phyloP scores from a whole-genome alignment of 1,140 invertebrate genomes.

The Drosophila setifemur region DNA sequence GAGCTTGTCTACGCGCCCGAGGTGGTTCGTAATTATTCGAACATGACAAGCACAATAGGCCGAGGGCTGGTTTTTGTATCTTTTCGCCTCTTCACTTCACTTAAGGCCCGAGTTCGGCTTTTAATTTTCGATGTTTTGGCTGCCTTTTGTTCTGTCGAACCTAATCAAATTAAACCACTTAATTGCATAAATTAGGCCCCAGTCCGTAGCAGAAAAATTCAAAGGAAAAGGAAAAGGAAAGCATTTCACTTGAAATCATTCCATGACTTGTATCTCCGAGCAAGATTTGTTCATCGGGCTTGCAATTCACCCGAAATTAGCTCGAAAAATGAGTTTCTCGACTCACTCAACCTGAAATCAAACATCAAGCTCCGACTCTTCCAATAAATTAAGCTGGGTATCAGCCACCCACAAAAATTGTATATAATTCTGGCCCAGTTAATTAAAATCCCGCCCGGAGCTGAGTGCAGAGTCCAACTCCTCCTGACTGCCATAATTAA shows the following conservation, averaged over 20 bases:
- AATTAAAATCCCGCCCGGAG: constrained; percentile 32
- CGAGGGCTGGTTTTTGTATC: constrained; percentile 14
- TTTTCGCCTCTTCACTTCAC: not conserved
- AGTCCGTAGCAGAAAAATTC: not conserved
- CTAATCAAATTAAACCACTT: constrained; percentile 56
- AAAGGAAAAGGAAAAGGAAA: constrained; percentile 1
- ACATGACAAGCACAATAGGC: constrained; percentile 42
- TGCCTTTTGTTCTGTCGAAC: constrained; percentile 12
- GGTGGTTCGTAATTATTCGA: constrained; percentile 36
- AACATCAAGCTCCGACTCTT: constrained; percentile 1
- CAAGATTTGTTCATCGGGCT: constrained; percentile 1
- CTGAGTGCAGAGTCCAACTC: constrained; percentile 1
- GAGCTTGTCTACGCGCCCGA: constrained; percentile 3
- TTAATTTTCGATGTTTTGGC: constrained; percentile 6
- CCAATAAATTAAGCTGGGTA: constrained; percentile 26
- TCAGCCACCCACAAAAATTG: constrained; percentile 2
- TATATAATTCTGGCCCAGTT: constrained; percentile 24
- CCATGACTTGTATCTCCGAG: not conserved
- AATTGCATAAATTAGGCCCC: constrained; percentile 44
- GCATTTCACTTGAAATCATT: constrained; percentile 7
- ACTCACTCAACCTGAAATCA: constrained; percentile 23
- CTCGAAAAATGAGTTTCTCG: not conserved
- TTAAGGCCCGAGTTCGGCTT: not conserved
- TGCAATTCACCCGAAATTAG: constrained; percentile 9
- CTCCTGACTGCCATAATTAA: constrained; percentile 28